These are phyloP conservation scores for Criorhina ranunculi DNA, from an alignment of 2,888 invertebrate genomes.

Conservation along the genomic window DNA sequence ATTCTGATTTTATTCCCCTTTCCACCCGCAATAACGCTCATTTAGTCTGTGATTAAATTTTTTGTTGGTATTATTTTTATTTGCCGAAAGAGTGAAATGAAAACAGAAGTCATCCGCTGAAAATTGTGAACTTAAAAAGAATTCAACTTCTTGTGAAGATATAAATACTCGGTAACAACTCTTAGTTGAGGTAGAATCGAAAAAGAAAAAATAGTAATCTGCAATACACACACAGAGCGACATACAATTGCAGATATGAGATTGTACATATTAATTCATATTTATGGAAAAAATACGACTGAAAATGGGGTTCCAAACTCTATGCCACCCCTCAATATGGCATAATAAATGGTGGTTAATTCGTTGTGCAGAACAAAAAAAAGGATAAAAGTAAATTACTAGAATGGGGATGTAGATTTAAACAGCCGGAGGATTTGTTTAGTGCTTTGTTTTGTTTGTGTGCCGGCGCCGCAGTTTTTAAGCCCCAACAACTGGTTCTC, in stretches of 20 bases:
- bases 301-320: constrained; percentile 55
- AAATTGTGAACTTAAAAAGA: constrained; percentile 56
- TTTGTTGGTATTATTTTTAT: constrained; percentile 46
- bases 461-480: constrained; percentile 13
- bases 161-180: constrained; percentile 51
- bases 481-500: constrained; percentile 15
- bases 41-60: constrained; percentile 52
- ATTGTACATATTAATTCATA: constrained; percentile 62
- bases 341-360: constrained; percentile 62
- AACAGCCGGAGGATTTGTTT: constrained; percentile 48
- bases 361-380: constrained; percentile 44
- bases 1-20: constrained; percentile 62
- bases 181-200: constrained; percentile 10
- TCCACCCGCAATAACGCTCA: constrained; percentile 10
- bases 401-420: constrained; percentile 40
- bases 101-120: constrained; percentile 53
- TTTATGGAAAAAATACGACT: constrained; percentile 57
- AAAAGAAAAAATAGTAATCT: constrained; percentile 41
- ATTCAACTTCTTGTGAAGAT: constrained; percentile 64
- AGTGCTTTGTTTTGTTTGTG: constrained; percentile 52
- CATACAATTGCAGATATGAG: constrained; percentile 18
- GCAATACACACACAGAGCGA: constrained; percentile 29
- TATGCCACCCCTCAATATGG: neutral
- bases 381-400: constrained; percentile 40
- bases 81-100: constrained; percentile 34